Evolutionary conservation across 2,113 vertebrate species (phyloP).

Genomic region (Laticauda laticaudata): DNA sequence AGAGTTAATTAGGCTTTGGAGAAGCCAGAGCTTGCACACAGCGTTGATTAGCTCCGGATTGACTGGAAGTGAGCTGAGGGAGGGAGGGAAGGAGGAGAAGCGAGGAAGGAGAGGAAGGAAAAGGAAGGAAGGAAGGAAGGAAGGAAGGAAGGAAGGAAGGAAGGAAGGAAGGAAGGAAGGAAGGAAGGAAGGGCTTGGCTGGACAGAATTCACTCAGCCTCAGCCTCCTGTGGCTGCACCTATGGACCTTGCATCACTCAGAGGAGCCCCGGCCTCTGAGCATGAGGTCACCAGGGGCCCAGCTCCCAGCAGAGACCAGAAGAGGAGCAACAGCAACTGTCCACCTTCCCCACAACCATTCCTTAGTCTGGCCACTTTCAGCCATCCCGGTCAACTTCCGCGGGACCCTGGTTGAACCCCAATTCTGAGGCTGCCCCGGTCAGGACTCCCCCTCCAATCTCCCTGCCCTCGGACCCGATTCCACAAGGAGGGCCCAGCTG

Average conservation of each 20-base stretch:
- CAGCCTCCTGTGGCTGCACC: background rate
- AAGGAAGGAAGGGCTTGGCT: background rate
- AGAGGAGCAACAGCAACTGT: background rate
- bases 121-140: background rate
- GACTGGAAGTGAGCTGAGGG: too few relatives aligned
- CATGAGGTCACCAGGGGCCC: background rate
- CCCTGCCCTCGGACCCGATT: background rate
- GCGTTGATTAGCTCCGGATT: too few relatives aligned
- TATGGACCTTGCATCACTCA: background rate
- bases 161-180: background rate
- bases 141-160: too few relatives aligned
- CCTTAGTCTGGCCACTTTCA: background rate
- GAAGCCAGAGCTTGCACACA: too few relatives aligned
- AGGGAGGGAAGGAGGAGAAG: background rate
- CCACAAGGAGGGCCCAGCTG: background rate
- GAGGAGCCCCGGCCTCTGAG: constrained; percentile 8
- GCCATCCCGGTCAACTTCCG: background rate
- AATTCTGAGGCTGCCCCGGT: background rate
- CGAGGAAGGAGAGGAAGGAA: background rate
- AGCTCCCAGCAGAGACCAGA: background rate
- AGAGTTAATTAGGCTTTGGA: background rate
- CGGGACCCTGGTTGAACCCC: background rate
- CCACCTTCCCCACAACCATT: background rate
- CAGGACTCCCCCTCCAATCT: background rate
- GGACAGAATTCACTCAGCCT: background rate